phyloP scores from a whole-genome alignment of 2,888 invertebrate species.

The Ypsolopha scabrella region DNA sequence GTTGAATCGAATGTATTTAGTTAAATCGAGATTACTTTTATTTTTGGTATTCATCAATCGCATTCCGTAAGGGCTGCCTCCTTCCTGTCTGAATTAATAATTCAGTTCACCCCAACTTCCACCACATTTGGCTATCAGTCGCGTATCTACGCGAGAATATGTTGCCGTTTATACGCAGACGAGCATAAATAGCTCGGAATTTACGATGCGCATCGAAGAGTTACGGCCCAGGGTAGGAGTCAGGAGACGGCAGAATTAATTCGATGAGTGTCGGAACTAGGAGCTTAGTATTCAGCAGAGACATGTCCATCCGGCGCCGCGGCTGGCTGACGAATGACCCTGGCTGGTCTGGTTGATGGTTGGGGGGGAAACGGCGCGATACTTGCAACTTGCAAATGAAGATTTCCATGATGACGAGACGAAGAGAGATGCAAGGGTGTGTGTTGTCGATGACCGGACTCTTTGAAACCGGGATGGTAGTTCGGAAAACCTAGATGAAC shows the following conservation, averaged over 20 bases:
- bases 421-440: not conserved
- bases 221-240: conserved; percentile 16
- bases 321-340: conserved; percentile 13
- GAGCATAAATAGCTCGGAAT: conserved; percentile 26
- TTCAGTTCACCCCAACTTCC: conserved; percentile 18
- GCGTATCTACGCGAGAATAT: conserved; percentile 23
- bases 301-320: conserved; percentile 20
- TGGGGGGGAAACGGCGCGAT: not conserved
- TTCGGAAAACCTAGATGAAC: no score
- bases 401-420: not conserved
- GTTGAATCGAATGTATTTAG: no score
- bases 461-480: not conserved
- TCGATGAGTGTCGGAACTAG: conserved; percentile 42
- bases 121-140: conserved; percentile 21
- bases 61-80: no score
- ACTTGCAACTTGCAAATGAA: not conserved
- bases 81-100: not conserved
- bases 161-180: conserved; percentile 20
- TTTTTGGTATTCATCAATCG: no score
- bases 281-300: conserved; percentile 34
- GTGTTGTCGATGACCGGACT: not conserved
- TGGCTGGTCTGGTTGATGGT: not conserved
- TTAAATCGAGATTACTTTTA: no score
- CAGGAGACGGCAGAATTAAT: conserved; percentile 29
- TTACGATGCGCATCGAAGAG: conserved; percentile 25